Percentiles rank a stretch among this genome's conserved stretches.
Conservation (phyloP, 1,140 invertebrate species). For the Bombus pascuorum region DNA sequence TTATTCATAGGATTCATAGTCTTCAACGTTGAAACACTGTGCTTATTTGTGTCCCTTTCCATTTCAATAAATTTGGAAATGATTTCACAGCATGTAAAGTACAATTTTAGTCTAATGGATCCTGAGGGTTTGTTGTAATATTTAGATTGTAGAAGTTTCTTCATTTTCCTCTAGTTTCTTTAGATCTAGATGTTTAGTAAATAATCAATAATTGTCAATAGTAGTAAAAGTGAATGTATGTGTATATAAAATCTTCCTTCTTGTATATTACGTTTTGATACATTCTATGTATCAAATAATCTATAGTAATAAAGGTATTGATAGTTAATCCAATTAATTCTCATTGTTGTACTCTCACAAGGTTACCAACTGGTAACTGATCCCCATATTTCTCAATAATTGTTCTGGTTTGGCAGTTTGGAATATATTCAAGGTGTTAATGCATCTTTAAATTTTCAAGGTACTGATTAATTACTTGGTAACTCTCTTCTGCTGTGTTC, state of each 20-base stretch:
- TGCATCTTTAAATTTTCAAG: conserved; percentile 1
- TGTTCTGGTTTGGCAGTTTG: not conserved
- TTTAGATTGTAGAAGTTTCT: not conserved
- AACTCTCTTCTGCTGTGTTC: not conserved
- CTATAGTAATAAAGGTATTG: not conserved
- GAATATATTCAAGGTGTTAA: conserved; percentile 2
- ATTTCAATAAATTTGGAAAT: not conserved
- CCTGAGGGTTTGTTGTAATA: not conserved
- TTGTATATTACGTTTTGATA: no score
- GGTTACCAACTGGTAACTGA: no score
- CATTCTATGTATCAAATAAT: not conserved
- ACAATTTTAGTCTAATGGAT: not conserved
- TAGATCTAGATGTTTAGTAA: not conserved
- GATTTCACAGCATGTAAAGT: not conserved
- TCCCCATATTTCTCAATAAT: not conserved
- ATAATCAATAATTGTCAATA: no score
- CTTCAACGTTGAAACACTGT: not conserved
- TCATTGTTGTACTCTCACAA: not conserved
- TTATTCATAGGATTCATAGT: not conserved
- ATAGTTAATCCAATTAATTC: not conserved
- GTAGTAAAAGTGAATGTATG: no score
- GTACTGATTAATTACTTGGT: not conserved
- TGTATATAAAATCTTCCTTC: no score
- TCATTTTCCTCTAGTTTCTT: not conserved
- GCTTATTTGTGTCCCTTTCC: not conserved